A percentile compares a stretch with the other conserved stretches of the same genome.
These are phyloP conservation scores for Pelodytes ibericus DNA, from an alignment of 2,797 vertebrate species.

Conservation along the genomic window DNA sequence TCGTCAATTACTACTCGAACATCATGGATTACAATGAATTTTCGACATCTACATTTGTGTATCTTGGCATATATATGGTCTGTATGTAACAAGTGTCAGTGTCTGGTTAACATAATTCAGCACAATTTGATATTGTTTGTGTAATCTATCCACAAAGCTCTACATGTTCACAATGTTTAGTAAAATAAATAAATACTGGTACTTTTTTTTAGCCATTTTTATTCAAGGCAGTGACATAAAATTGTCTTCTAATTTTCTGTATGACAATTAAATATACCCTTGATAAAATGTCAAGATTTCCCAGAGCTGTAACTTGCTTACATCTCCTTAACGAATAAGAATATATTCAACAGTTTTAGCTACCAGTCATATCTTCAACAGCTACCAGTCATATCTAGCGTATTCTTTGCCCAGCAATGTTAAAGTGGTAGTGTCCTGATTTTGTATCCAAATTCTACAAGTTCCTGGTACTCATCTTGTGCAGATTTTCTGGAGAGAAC, in stretches of 20 bases:
- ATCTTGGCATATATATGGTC: slow-evolving; percentile 10
- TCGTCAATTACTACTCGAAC: slow-evolving; percentile 23
- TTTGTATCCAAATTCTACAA: too few relatives aligned
- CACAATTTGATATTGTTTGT: background rate
- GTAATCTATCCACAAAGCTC: background rate
- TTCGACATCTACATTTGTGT: slow-evolving; percentile 27
- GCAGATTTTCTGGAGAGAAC: too few relatives aligned
- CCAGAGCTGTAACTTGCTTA: background rate
- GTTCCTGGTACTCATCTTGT: too few relatives aligned
- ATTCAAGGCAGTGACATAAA: slow-evolving; percentile 1
- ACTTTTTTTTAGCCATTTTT: background rate
- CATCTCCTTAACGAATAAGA: background rate
- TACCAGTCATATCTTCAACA: background rate
- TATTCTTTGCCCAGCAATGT: background rate
- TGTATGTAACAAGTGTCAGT: slow-evolving; percentile 13
- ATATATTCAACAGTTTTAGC: background rate
- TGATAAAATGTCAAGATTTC: background rate
- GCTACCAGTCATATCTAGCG: background rate
- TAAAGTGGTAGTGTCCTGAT: background rate
- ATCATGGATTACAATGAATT: slow-evolving; percentile 10
- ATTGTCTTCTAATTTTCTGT: slow-evolving; percentile 9
- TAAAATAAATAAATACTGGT: background rate
- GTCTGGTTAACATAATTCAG: background rate
- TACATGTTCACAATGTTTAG: background rate
- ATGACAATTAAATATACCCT: background rate